These are phyloP conservation scores for Drosophila pruinosa DNA, from an alignment of 1,140 invertebrate genomes.

Conservation along the genomic window DNA sequence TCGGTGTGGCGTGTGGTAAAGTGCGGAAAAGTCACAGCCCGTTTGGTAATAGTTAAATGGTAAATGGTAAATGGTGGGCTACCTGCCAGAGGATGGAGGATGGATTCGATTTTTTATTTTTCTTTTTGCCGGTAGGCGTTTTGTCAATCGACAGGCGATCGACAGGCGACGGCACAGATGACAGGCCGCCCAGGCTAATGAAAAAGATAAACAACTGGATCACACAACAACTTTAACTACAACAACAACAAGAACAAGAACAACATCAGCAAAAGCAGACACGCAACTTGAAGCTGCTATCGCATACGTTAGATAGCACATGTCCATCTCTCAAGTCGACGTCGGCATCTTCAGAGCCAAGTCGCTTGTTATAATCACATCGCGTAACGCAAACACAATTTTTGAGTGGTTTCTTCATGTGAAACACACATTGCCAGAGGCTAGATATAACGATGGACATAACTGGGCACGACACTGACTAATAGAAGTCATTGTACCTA, in stretches of 20 bases:
- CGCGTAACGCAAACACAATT: slow-evolving; percentile 78
- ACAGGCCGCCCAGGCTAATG: slow-evolving; percentile 78
- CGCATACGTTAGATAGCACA: slow-evolving; percentile 41
- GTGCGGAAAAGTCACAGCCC: slow-evolving; percentile 66
- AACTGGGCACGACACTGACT: slow-evolving; percentile 11
- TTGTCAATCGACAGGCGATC: slow-evolving; percentile 72
- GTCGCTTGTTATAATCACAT: slow-evolving; percentile 71
- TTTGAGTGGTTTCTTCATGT: slow-evolving; percentile 73
- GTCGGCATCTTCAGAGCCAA: slow-evolving; percentile 66
- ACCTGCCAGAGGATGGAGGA: neutral
- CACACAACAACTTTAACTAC: slow-evolving; percentile 42
- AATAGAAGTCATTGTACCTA: slow-evolving; percentile 39
- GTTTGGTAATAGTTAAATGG: slow-evolving; percentile 26
- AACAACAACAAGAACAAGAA: neutral
- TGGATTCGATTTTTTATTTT: too few species aligned
- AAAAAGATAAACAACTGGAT: slow-evolving; percentile 80
- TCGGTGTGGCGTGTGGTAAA: slow-evolving; percentile 60
- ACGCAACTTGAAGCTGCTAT: slow-evolving; percentile 33
- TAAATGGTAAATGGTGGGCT: slow-evolving; percentile 44
- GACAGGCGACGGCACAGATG: slow-evolving; percentile 75
- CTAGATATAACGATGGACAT: slow-evolving; percentile 30
- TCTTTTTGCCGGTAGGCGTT: slow-evolving; percentile 61
- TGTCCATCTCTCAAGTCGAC: slow-evolving; percentile 31
- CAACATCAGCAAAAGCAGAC: slow-evolving; percentile 3
- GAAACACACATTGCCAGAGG: slow-evolving; percentile 64